phyloP scores from a whole-genome alignment of 2,888 invertebrate species.

The Halictus quadricinctus region DNA sequence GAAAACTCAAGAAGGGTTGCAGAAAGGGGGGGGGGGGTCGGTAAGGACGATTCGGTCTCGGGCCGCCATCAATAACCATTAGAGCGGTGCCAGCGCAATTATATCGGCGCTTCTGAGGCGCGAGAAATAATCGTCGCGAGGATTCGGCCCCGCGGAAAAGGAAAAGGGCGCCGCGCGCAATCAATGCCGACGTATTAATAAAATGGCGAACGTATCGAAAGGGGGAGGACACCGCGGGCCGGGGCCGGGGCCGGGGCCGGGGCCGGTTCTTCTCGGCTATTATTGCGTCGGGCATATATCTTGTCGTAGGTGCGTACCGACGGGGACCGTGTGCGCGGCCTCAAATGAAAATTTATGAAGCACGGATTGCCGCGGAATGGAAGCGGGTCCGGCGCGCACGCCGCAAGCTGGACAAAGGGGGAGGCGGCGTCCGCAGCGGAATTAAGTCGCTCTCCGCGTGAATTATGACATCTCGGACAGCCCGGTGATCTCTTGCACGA shows the following conservation, averaged over 20 bases:
- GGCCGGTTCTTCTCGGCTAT: conserved; percentile 36
- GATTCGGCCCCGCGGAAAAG: conserved; percentile 15
- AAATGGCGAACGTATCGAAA: conserved; percentile 57
- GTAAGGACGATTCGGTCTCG: conserved; percentile 51
- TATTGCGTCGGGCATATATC: conserved; percentile 59
- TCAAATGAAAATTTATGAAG: conserved; percentile 68
- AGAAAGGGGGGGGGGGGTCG: conserved; percentile 3
- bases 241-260: neutral
- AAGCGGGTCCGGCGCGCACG: conserved; percentile 19
- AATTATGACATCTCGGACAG: conserved; percentile 54
- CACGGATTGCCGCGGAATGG: conserved; percentile 59
- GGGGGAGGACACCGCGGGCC: conserved; percentile 13
- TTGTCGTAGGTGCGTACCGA: conserved; percentile 49
- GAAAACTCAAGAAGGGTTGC: neutral
- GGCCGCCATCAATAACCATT: conserved; percentile 80
- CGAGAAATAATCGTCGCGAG: conserved; percentile 47
- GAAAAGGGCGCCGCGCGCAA: conserved; percentile 30
- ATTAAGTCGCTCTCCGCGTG: conserved; percentile 61
- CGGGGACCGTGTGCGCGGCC: conserved; percentile 26
- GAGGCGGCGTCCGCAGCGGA: conserved; percentile 31
- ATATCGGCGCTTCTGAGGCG: conserved; percentile 77
- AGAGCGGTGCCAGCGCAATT: conserved; percentile 76
- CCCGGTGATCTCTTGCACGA: conserved; percentile 28
- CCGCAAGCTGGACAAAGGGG: conserved; percentile 11
- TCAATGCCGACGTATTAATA: conserved; percentile 66